A percentile compares a stretch with the other conserved stretches of the same genome.
These are phyloP conservation scores for Cerastis rubricosa DNA, from an alignment of 2,888 invertebrate species.

Conservation along the genomic window DNA sequence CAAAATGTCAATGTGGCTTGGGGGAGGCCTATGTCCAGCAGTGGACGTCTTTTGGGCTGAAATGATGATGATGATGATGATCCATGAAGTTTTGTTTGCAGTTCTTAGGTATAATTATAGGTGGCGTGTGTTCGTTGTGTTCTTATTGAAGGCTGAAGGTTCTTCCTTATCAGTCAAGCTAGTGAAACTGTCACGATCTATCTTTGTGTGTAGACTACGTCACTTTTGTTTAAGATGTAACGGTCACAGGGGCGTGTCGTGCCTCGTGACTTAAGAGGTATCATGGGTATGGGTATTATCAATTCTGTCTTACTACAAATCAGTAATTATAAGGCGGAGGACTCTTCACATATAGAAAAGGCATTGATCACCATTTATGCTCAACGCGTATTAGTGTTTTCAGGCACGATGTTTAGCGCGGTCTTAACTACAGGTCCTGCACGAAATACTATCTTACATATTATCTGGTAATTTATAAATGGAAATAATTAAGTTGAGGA, in stretches of 20 bases:
- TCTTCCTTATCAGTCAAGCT: constrained; percentile 59
- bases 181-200: constrained; percentile 56
- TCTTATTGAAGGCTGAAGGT: constrained; percentile 54
- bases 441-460: neutral
- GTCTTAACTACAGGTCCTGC: neutral
- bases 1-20: too few relatives aligned
- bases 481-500: neutral
- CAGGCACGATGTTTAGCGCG: neutral
- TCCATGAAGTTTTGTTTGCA: too few relatives aligned
- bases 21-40: too few relatives aligned
- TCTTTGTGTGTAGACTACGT: constrained; percentile 22
- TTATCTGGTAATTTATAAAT: neutral
- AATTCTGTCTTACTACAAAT: neutral
- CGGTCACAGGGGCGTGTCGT: constrained; percentile 22
- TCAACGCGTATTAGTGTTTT: neutral
- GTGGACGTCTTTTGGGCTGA: too few relatives aligned
- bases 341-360: neutral
- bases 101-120: constrained; percentile 18
- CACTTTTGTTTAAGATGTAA: constrained; percentile 30
- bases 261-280: constrained; percentile 36
- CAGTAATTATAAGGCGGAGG: neutral
- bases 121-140: constrained; percentile 27
- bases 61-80: too few relatives aligned
- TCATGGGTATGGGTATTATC: neutral
- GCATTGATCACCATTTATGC: neutral